phyloP scores from a whole-genome alignment of 2,888 invertebrate genomes.

The Pherbina coryleti region DNA sequence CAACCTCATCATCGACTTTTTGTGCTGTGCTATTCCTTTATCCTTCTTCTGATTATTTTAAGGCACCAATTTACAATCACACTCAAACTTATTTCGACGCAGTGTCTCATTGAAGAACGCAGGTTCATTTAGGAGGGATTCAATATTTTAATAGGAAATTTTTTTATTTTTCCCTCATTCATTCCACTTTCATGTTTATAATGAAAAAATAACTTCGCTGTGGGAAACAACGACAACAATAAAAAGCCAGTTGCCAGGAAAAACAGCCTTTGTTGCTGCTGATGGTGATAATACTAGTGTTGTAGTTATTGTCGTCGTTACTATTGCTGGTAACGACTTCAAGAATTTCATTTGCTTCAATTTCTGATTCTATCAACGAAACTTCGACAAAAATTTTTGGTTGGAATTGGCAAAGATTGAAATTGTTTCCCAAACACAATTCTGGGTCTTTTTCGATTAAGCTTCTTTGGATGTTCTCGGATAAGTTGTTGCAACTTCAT shows the following conservation, averaged over 20 bases:
- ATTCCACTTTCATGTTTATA: background rate
- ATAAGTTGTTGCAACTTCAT: background rate
- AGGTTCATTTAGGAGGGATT: constrained; percentile 4
- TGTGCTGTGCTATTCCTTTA: too few species aligned
- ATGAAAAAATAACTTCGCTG: constrained; percentile 24
- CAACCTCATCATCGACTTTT: too few species aligned
- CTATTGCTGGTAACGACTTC: background rate
- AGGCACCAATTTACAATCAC: background rate
- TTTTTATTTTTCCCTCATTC: background rate
- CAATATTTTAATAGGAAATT: background rate
- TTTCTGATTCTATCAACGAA: constrained; percentile 27
- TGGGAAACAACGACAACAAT: background rate
- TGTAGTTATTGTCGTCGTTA: background rate
- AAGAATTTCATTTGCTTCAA: constrained; percentile 26
- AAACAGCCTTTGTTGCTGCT: background rate
- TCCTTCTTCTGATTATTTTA: background rate
- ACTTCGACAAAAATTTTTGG: background rate
- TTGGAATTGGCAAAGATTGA: background rate
- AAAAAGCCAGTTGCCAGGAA: background rate
- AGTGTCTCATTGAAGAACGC: background rate
- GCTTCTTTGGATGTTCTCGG: background rate
- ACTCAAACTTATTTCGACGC: constrained; percentile 7
- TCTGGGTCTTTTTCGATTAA: background rate
- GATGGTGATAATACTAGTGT: background rate
- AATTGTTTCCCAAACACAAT: constrained; percentile 9